A percentile compares a stretch with the other conserved stretches of the same genome.
These are phyloP conservation scores for Aphaenogaster ashmeadi DNA, from an alignment of 1,140 invertebrate species.

Conservation along the genomic window DNA sequence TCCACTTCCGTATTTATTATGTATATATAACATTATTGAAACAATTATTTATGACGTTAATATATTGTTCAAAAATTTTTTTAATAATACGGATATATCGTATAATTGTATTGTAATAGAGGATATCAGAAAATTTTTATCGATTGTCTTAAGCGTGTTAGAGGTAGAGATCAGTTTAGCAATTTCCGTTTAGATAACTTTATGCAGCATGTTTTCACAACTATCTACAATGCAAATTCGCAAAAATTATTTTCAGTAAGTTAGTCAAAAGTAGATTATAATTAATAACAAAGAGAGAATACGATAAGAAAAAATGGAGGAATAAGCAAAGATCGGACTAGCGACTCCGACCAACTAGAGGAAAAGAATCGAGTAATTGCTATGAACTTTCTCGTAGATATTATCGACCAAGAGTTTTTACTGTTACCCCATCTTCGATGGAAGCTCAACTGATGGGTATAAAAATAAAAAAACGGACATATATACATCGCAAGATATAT, in stretches of 20 bases:
- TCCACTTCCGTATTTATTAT: neutral
- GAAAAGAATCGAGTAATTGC: slow-evolving; percentile 53
- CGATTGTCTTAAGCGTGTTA: neutral
- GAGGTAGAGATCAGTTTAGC: neutral
- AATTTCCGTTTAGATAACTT: neutral
- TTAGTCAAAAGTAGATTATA: slow-evolving; percentile 19
- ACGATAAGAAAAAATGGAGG: neutral
- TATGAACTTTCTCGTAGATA: slow-evolving; percentile 60
- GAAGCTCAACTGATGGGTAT: slow-evolving; percentile 6
- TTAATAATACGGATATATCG: neutral
- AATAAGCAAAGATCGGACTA: slow-evolving; percentile 46
- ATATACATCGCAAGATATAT: neutral
- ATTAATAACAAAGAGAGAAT: neutral
- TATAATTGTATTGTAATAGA: neutral
- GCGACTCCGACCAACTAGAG: slow-evolving; percentile 4
- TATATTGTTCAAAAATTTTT: neutral
- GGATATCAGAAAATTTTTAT: neutral
- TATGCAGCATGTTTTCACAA: neutral
- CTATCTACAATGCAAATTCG: slow-evolving; percentile 18
- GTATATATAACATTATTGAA: neutral
- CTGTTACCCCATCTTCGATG: slow-evolving; percentile 60
- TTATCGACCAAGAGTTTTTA: slow-evolving; percentile 59
- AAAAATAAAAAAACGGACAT: slow-evolving; percentile 52
- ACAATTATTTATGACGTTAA: neutral
- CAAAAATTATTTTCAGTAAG: neutral